Conservation (phyloP, 2,797 vertebrate species). For the Mus spretus region DNA sequence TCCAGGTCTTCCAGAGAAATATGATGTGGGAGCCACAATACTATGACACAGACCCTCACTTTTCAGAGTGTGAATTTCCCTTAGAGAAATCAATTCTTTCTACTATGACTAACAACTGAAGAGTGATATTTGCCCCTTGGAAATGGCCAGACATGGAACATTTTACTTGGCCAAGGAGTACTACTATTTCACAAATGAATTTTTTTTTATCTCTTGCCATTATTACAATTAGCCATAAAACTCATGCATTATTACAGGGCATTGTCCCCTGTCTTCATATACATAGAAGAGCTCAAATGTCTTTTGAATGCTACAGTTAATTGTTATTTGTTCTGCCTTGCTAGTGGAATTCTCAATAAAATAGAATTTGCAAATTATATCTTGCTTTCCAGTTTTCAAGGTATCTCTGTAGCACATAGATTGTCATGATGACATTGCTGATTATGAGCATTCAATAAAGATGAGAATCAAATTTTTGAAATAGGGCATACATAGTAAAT, state of each 20-base stretch:
- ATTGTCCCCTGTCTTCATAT: background rate
- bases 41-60: background rate
- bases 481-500: background rate
- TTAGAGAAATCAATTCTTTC: background rate
- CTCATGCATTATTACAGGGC: background rate
- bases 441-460: conserved; percentile 4
- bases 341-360: background rate
- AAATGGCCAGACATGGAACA: background rate
- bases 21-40: background rate
- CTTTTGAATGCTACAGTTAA: background rate
- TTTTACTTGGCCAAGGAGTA: background rate
- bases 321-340: background rate
- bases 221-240: background rate
- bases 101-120: background rate
- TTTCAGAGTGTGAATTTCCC: background rate
- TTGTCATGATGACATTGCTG: background rate
- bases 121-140: background rate
- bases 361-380: background rate
- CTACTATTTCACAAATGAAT: background rate
- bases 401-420: background rate
- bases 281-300: background rate
- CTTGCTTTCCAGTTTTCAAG: background rate
- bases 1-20: background rate
- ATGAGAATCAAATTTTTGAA: background rate
- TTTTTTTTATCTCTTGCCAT: background rate